These are phyloP conservation scores for Holcopasites calliopsidis DNA, from an alignment of 1,140 invertebrate genomes.

Conservation along the genomic window DNA sequence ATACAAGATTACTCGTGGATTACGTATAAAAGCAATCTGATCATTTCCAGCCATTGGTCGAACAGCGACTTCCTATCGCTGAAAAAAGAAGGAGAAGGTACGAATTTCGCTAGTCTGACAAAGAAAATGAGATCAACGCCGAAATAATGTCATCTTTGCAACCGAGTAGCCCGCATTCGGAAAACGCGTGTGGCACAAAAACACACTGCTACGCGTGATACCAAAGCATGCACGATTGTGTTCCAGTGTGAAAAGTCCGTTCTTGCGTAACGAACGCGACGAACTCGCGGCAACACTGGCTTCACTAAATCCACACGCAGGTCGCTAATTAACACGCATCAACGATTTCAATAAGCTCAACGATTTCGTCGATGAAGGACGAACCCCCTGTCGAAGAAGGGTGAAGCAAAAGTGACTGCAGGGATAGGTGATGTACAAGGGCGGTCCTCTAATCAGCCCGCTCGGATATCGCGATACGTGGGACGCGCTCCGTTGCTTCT, in stretches of 20 bases:
- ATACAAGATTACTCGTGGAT: not conserved
- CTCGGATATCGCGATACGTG: slow-evolving; percentile 38
- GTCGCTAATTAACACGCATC: slow-evolving; percentile 34
- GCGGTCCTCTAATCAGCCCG: slow-evolving; percentile 20
- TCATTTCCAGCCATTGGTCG: not conserved
- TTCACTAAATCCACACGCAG: slow-evolving; percentile 43
- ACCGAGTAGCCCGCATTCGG: not conserved
- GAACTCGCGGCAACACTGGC: slow-evolving; percentile 41
- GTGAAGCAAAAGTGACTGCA: slow-evolving; percentile 6
- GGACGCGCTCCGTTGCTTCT: slow-evolving; percentile 35
- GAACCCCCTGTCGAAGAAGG: not conserved
- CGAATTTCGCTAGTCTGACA: not conserved
- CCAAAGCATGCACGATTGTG: not conserved
- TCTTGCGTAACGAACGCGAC: slow-evolving; percentile 25
- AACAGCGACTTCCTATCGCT: not conserved
- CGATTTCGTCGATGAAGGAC: slow-evolving; percentile 5
- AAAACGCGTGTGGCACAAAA: no score
- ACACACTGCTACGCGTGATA: no score
- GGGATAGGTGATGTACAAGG: not conserved
- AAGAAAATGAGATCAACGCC: slow-evolving; percentile 1
- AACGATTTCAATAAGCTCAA: slow-evolving; percentile 37
- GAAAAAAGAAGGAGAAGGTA: no score
- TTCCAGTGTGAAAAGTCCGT: not conserved
- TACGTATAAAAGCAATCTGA: not conserved
- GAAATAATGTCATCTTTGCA: not conserved